Conservation (phyloP, 2,888 invertebrate species). For the Bellardia bayeri region DNA sequence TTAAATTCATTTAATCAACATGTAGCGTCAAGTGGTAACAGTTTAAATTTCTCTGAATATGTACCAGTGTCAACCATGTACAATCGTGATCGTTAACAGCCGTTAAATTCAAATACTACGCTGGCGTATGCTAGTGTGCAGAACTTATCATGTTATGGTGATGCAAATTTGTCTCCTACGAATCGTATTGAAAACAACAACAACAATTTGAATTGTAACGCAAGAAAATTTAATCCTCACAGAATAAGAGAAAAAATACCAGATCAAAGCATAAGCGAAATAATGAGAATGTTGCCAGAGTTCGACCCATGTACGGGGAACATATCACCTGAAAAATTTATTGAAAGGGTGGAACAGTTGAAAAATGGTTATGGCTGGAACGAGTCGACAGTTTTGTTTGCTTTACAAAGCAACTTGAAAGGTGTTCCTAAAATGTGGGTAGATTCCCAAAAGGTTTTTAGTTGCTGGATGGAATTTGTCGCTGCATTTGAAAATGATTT, state of each 20-base stretch:
- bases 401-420: conserved; percentile 59
- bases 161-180: conserved; percentile 3
- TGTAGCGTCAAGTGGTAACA: neutral
- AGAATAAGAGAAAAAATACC: neutral
- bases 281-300: conserved; percentile 42
- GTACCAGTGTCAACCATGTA: conserved; percentile 2
- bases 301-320: conserved; percentile 40
- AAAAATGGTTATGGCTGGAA: conserved; percentile 64
- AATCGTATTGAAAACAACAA: neutral
- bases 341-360: conserved; percentile 58
- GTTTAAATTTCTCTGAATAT: neutral
- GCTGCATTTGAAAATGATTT: conserved; percentile 58
- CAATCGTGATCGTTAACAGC: neutral
- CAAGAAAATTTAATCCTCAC: neutral
- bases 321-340: conserved; percentile 41
- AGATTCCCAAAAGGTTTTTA: conserved; percentile 59
- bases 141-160: neutral
- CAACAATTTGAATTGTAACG: neutral
- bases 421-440: conserved; percentile 67
- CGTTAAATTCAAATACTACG: neutral
- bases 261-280: conserved; percentile 18
- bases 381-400: conserved; percentile 56
- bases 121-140: neutral
- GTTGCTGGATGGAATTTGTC: conserved; percentile 53
- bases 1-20: neutral